A percentile compares a stretch with the other conserved stretches of the same genome.
Evolutionary conservation across 2,888 invertebrate genomes (phyloP).

Genomic region (Agrotis ipsilon): DNA sequence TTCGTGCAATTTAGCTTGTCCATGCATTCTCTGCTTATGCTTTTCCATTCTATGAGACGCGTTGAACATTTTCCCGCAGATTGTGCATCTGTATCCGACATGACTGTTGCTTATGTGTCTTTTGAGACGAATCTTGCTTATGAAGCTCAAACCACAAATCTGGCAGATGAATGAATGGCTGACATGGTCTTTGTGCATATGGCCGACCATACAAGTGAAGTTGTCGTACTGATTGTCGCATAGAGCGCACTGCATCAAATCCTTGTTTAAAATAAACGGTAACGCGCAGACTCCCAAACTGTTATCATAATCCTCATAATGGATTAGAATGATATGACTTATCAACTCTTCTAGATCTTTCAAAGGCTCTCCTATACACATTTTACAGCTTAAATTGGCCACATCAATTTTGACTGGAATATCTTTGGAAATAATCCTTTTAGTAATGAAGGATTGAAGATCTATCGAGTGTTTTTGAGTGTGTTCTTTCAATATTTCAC

Average conservation of each 20-base stretch:
- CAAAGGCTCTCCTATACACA: slow-evolving; percentile 69
- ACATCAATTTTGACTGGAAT: slow-evolving; percentile 83
- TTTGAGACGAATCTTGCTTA: slow-evolving; percentile 75
- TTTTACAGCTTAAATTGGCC: slow-evolving; percentile 73
- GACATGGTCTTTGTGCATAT: slow-evolving; percentile 82
- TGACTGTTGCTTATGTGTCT: slow-evolving; percentile 78
- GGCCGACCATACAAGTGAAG: slow-evolving; percentile 75
- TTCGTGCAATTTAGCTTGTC: slow-evolving; percentile 68
- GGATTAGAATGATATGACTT: slow-evolving; percentile 72
- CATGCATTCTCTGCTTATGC: slow-evolving; percentile 79
- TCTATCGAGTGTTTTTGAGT: slow-evolving; percentile 74
- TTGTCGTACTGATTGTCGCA: slow-evolving; percentile 78
- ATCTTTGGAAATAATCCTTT: slow-evolving; percentile 79
- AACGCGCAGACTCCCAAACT: slow-evolving; percentile 74
- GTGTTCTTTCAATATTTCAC: slow-evolving; percentile 75
- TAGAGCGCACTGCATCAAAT: slow-evolving; percentile 74
- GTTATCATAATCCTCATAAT: slow-evolving; percentile 73
- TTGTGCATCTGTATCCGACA: slow-evolving; percentile 72
- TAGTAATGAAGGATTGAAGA: slow-evolving; percentile 72
- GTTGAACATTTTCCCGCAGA: slow-evolving; percentile 86
- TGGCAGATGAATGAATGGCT: slow-evolving; percentile 80
- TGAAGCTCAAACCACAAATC: slow-evolving; percentile 80
- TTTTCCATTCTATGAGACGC: slow-evolving; percentile 73
- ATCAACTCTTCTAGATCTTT: slow-evolving; percentile 73
- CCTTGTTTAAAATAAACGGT: slow-evolving; percentile 77